Conservation (phyloP, 2,797 vertebrate genomes). For the Australoheros facetus region DNA sequence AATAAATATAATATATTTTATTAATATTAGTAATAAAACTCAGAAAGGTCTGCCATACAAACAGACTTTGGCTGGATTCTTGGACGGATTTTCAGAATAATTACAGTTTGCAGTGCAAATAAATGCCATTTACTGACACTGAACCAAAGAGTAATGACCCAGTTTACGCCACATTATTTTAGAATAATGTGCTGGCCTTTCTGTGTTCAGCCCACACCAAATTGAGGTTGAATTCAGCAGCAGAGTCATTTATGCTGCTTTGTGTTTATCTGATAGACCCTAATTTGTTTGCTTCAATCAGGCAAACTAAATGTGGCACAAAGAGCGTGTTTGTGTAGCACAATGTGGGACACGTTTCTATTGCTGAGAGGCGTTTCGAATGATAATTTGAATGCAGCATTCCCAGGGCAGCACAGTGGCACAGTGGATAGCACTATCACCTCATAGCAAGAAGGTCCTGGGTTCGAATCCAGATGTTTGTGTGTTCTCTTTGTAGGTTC, state of each 20-base stretch:
- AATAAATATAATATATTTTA: conserved; percentile 1
- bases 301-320: not conserved
- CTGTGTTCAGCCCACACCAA: not conserved
- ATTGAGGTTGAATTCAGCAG: not conserved
- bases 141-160: not conserved
- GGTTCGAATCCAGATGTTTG: not conserved
- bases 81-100: not conserved
- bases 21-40: conserved; percentile 17
- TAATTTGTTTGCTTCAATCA: not conserved
- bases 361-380: not conserved
- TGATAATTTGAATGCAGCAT: not conserved
- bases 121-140: not conserved
- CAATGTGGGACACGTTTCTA: not conserved
- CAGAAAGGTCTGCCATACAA: not conserved
- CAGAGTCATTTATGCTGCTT: not conserved
- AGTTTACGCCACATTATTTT: too few species aligned
- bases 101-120: not conserved
- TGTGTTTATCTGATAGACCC: not conserved
- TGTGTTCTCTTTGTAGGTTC: not conserved
- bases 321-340: not conserved
- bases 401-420: not conserved
- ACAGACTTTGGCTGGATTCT: not conserved
- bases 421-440: not conserved
- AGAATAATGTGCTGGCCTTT: not conserved
- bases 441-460: not conserved